Evolutionary conservation across 2,888 invertebrate genomes (phyloP).

Genomic region (Mechanitis messenoides): DNA sequence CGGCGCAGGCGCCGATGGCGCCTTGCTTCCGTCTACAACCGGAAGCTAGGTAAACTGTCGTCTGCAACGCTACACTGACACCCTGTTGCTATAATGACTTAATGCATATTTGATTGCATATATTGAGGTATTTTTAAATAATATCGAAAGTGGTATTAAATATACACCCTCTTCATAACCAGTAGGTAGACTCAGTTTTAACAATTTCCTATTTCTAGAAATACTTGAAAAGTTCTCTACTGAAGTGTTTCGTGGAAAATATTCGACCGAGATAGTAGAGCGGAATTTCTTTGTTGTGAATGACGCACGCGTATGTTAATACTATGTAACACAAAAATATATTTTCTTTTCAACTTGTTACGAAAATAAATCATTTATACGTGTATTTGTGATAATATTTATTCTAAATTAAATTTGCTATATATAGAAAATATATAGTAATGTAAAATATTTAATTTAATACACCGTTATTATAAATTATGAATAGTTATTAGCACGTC

Average conservation of each 20-base stretch:
- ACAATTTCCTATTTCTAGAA: background rate
- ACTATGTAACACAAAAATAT: background rate
- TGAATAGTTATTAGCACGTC: background rate
- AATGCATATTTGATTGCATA: conserved; percentile 14
- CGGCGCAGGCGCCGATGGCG: conserved; percentile 60
- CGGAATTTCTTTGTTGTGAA: conserved; percentile 3
- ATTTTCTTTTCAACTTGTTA: too few relatives aligned
- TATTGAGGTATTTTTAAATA: background rate
- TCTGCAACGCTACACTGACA: conserved; percentile 59
- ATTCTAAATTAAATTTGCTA: too few relatives aligned
- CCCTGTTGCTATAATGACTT: conserved; percentile 36
- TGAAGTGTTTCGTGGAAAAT: conserved; percentile 2
- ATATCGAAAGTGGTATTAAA: background rate
- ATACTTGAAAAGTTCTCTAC: background rate
- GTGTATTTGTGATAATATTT: too few relatives aligned
- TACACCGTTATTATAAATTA: background rate
- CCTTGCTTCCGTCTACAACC: conserved; percentile 57
- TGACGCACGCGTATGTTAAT: conserved; percentile 4
- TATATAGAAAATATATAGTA: too few relatives aligned
- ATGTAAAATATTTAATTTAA: too few relatives aligned
- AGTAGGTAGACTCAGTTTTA: background rate
- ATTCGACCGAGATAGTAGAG: conserved; percentile 1
- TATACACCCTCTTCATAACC: background rate
- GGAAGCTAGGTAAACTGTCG: conserved; percentile 68
- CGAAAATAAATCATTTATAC: too few relatives aligned